Base-by-base conservation (phyloP, 2,797 vertebrate genomes). In the Squalus acanthias region DNA sequence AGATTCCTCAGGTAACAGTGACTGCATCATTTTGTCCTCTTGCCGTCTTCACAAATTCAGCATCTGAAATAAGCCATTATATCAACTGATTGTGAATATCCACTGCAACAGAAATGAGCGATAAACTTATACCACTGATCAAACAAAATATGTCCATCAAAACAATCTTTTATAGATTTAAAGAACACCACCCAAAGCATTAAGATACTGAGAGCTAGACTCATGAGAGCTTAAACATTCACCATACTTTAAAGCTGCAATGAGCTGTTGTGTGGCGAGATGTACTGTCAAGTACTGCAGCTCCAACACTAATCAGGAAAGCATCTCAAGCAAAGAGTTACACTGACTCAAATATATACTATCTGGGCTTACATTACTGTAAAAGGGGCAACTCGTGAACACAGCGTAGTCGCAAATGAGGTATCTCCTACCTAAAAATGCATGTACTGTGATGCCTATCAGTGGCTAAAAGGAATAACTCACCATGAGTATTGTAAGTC, bases 21-120 rank as follows among this genome's bases (percentile, higher is more conserved):
- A 69, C n/a, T 46, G 33, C 0, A 24, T n/a, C 24, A 95, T 60
- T 95, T 95, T 60, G 26, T 53, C 50, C 70, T 33, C 29, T 94
- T 74, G 13, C 13, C 70, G 69, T 6, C 24, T 95, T 95, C 94
- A 76, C 94, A 95, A 95, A 76, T 76, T 74, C 94, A 95, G 50
- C 94, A 76, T 3, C 70, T 74, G 94, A 76, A 29, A 33, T n/a
- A 92, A 33, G 33, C 0, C 46, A 85, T 69, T 85, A 50, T 50
- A 79, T 79, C 76, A 79, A 79, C 76, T 29, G 8, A 24, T 85
- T 46, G 82, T 24, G 20, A 85, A 85, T 2, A 85, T 50, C 33
- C 24, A 33, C 57, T n/a, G 53, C 60, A 65, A 60, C 89, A 92
- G 70, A 95, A 60, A 95, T 76, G 46, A 65, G 15, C n/a, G 29